phyloP scores from a whole-genome alignment of 1,140 invertebrate species.

The Chrysoperla carnea region DNA sequence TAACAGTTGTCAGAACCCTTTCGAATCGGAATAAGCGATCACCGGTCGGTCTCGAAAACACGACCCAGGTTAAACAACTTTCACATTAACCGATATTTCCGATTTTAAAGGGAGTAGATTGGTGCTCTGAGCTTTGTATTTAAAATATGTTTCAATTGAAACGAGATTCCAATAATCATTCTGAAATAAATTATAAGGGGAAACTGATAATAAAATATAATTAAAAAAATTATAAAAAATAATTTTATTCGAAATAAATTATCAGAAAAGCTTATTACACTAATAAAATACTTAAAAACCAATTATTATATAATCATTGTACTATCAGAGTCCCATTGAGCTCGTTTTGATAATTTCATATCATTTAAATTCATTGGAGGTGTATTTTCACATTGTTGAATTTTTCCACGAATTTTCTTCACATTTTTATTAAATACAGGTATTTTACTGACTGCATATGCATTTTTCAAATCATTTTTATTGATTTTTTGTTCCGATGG shows the following conservation, averaged over 20 bases:
- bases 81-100: too few species aligned
- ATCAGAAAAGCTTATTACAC: neutral
- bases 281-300: constrained; percentile 3
- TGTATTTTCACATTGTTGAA: constrained; percentile 17
- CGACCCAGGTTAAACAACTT: too few species aligned
- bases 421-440: constrained; percentile 15
- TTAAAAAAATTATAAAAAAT: neutral
- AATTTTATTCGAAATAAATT: neutral
- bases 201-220: neutral
- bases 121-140: too few species aligned
- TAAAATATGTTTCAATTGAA: too few species aligned
- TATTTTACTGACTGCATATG: constrained; percentile 12
- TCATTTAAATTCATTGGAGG: constrained; percentile 11
- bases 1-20: too few species aligned
- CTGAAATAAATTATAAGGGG: too few species aligned
- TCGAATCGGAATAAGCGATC: too few species aligned
- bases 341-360: constrained; percentile 4
- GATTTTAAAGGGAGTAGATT: too few species aligned
- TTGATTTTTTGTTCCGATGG: constrained; percentile 8
- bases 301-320: constrained; percentile 16
- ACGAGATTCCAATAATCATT: too few species aligned
- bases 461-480: constrained; percentile 3
- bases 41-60: too few species aligned
- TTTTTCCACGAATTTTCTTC: constrained; percentile 6
- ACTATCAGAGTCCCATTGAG: constrained; percentile 15